Evolutionary conservation across 2,797 vertebrate species (phyloP), one percentile per base, ranked within the genome.

Genomic region (Galagoides demidoff): DNA sequence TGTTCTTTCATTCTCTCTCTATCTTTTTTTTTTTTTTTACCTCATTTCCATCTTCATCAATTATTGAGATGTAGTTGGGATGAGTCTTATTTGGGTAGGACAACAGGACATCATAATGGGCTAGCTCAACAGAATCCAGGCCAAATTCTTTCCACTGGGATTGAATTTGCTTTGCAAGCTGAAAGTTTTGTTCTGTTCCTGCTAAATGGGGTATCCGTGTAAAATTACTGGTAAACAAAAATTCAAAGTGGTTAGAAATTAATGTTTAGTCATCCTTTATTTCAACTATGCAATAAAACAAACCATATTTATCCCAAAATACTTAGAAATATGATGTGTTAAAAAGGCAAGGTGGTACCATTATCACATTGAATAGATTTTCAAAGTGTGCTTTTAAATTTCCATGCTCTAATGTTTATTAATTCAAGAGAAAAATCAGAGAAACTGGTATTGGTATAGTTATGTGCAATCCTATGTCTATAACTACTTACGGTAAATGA

Each of bases 11-110:
- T 34, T 71, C 9, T 37, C 39, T 43, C 39, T 43, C 39, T 43
- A 5, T 43, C 7, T 43, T 43, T 31, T 59, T 43, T 39, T 63
- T 59, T 77, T n/a, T 88, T 83, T 79, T 88, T 99, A 99, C 99
- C 99, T 99, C 99, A 31, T 95, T 98, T 92, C 99, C 99, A 23
- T 92, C 92, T 29, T 98, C 97, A 98, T 99, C 99, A 52, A 99
- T 97, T 95, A 99, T 97, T 25, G 99, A 99, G 97, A 99, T 99
- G 98, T 99, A 99, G 98, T 99, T 99, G 5, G 99, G 99, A 73
- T 98, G 98, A 11, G 98, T 98, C 94, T 98, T 95, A 98, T 99
- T 99, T n/a, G 99, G 99, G 57, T 99, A 99, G n/a, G 99, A 99
- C 92, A 99, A 97, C 94, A 99, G 98, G 83, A 99, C 99, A 27